A percentile compares a stretch with the other conserved stretches of the same genome.
These are phyloP conservation scores for Conopomorpha cramerella DNA, from an alignment of 1,140 invertebrate genomes.

Conservation along the genomic window DNA sequence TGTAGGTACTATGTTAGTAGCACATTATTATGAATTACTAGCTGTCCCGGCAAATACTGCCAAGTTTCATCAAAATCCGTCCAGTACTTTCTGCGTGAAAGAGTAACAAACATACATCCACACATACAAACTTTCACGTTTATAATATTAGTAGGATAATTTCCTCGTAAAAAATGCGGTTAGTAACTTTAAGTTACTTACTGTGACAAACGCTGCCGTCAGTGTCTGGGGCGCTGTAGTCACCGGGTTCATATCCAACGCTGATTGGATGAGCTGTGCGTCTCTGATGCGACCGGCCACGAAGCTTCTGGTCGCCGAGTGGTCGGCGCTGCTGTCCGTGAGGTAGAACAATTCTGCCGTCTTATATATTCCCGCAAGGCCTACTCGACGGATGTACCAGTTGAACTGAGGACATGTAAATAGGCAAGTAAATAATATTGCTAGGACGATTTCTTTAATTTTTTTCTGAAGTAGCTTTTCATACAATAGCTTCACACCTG, in stretches of 20 bases:
- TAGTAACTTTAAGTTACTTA: too few species aligned
- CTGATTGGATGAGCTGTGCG: constrained; percentile 62
- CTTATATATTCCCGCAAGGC: constrained; percentile 87
- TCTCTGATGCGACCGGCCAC: constrained; percentile 77
- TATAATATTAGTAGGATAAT: too few species aligned
- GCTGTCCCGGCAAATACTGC: too few species aligned
- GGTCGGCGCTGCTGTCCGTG: constrained; percentile 78
- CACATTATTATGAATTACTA: too few species aligned
- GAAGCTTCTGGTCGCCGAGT: constrained; percentile 78
- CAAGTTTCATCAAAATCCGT: too few species aligned
- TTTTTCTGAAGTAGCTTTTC: too few species aligned
- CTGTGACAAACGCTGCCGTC: constrained; percentile 62
- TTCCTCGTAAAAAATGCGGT: too few species aligned
- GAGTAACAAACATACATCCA: too few species aligned
- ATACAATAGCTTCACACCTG: too few species aligned
- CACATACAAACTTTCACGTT: too few species aligned
- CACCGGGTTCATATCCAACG: constrained; percentile 59
- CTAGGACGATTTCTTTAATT: neutral
- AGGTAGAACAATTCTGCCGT: constrained; percentile 86
- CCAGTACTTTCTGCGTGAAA: too few species aligned
- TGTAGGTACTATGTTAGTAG: too few species aligned
- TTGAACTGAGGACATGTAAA: constrained; percentile 67
- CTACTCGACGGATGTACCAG: constrained; percentile 85
- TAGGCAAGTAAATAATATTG: neutral
- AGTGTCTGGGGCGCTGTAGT: constrained; percentile 54